Percentiles rank a stretch among this genome's conserved stretches.
These are phyloP conservation scores for Nasonia oneida DNA, from an alignment of 2,888 invertebrate genomes.

Conservation along the genomic window DNA sequence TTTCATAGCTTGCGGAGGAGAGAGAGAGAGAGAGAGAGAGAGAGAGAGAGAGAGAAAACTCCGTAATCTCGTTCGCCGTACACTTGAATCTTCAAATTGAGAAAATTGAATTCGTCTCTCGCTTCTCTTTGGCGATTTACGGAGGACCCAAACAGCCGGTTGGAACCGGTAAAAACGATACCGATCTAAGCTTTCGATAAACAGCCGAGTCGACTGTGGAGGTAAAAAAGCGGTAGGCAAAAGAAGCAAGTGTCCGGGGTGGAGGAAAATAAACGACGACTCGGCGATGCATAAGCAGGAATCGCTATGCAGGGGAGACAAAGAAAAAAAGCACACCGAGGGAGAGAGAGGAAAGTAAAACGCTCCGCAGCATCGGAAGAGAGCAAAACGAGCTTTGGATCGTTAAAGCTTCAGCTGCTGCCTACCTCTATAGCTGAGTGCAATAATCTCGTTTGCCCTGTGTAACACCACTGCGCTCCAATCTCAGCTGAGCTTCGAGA, in stretches of 20 bases:
- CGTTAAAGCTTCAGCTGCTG: conserved; percentile 54
- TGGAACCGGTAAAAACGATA: too few species aligned
- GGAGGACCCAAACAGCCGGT: not conserved
- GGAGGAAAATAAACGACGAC: not conserved
- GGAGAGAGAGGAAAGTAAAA: not conserved
- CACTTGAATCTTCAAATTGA: not conserved
- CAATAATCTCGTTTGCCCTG: conserved; percentile 54
- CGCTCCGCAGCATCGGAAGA: not conserved
- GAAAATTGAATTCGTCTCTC: not conserved
- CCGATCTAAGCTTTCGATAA: not conserved
- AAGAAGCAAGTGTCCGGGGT: not conserved
- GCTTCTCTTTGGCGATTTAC: too few species aligned
- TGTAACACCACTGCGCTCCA: conserved; percentile 11
- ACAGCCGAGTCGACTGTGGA: not conserved
- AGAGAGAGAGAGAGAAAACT: not conserved
- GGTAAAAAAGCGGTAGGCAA: not conserved
- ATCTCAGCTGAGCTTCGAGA: conserved; percentile 38
- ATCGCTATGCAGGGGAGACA: not conserved
- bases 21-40: too few species aligned
- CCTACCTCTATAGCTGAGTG: conserved; percentile 25
- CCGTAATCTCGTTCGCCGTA: not conserved
- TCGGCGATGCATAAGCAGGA: not conserved
- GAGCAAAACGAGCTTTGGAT: conserved; percentile 30
- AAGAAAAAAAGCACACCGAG: not conserved
- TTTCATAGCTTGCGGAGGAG: not conserved